Evolutionary conservation across 1,140 invertebrate species (phyloP).

Genomic region (Drosophila insularis): DNA sequence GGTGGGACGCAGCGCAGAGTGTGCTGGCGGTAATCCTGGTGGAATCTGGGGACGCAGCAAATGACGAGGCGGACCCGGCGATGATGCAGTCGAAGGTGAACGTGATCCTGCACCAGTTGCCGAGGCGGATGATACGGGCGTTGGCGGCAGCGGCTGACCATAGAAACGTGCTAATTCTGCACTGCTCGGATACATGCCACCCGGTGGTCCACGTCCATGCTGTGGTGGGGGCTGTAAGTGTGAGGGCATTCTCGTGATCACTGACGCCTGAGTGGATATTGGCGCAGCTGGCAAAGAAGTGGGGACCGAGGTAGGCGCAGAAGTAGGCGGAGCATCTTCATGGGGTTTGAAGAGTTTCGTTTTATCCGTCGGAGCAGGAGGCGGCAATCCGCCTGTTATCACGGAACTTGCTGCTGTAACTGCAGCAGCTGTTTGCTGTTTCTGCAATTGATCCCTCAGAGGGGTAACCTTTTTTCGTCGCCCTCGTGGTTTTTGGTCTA

Average conservation of each 20-base stretch:
- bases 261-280: slow-evolving; percentile 84
- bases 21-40: slow-evolving; percentile 51
- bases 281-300: background rate
- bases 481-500: slow-evolving; percentile 67
- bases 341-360: slow-evolving; percentile 82
- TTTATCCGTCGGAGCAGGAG: slow-evolving; percentile 33
- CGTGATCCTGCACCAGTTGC: slow-evolving; percentile 11
- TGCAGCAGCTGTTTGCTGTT: slow-evolving; percentile 79
- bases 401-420: slow-evolving; percentile 60
- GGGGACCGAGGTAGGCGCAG: slow-evolving; percentile 27
- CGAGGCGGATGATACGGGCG: background rate
- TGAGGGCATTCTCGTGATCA: slow-evolving; percentile 86
- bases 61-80: slow-evolving; percentile 47
- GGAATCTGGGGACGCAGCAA: slow-evolving; percentile 48
- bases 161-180: slow-evolving; percentile 67
- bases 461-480: slow-evolving; percentile 80
- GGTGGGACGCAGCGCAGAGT: slow-evolving; percentile 64
- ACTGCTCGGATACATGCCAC: slow-evolving; percentile 58
- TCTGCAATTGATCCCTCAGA: slow-evolving; percentile 67
- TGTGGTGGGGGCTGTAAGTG: slow-evolving; percentile 77
- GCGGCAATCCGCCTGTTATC: slow-evolving; percentile 3
- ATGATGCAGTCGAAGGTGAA: slow-evolving; percentile 35
- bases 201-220: slow-evolving; percentile 42
- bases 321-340: slow-evolving; percentile 81
- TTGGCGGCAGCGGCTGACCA: slow-evolving; percentile 39